These are phyloP conservation scores for Candoia aspera DNA, from an alignment of 2,113 vertebrate species.

Conservation along the genomic window DNA sequence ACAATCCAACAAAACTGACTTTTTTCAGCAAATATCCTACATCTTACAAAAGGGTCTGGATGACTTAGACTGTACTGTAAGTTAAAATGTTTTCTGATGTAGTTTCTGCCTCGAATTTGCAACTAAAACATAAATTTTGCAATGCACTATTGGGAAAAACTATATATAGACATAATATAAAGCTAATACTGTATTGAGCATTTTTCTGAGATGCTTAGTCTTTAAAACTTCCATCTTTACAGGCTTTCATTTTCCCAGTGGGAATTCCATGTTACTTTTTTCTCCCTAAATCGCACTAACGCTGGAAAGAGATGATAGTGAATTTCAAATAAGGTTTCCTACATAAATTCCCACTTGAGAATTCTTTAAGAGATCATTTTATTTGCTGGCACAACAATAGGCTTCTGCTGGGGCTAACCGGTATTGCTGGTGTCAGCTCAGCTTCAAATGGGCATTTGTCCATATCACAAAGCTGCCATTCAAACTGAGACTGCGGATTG, in stretches of 20 bases:
- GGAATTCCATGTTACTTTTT: background rate
- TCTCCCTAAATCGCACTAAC: constrained; percentile 7
- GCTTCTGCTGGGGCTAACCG: constrained; percentile 58
- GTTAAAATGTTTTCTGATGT: background rate
- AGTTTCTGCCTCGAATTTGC: background rate
- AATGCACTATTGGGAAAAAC: background rate
- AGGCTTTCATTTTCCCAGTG: constrained; percentile 23
- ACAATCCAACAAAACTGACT: too few species aligned
- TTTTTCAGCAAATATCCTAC: background rate
- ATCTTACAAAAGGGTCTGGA: background rate
- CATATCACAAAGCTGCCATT: constrained; percentile 63
- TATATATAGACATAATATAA: background rate
- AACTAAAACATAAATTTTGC: background rate
- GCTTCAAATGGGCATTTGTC: constrained; percentile 66
- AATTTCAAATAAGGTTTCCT: constrained; percentile 22
- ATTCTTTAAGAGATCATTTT: constrained; percentile 56
- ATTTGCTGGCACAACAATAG: constrained; percentile 31
- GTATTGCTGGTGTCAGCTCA: constrained; percentile 41
- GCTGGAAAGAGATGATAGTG: constrained; percentile 18
- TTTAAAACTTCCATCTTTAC: constrained; percentile 39
- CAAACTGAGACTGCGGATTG: constrained; percentile 52
- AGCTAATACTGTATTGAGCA: constrained; percentile 5
- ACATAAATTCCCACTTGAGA: constrained; percentile 43
- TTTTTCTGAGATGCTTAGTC: background rate
- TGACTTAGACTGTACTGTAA: background rate